Evolutionary conservation across 1,140 invertebrate genomes (phyloP).

Genomic region (Pseudobourletiella spinata): DNA sequence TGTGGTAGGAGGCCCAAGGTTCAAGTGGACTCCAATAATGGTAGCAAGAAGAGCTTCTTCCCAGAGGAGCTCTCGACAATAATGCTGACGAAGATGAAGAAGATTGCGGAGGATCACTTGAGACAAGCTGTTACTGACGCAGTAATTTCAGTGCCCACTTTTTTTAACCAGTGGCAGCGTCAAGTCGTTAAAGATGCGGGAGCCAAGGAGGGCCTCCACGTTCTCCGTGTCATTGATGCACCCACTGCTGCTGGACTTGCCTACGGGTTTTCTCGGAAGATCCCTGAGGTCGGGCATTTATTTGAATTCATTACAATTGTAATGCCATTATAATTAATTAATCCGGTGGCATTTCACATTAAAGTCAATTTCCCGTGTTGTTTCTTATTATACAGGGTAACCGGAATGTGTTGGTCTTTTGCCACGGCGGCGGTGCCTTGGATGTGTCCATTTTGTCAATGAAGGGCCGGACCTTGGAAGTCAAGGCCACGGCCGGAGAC

Average conservation of each 20-base stretch:
- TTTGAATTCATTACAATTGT: no score
- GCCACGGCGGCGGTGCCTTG: constrained; percentile 94
- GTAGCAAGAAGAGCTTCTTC: constrained; percentile 49
- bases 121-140: constrained; percentile 81
- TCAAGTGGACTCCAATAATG: constrained; percentile 79
- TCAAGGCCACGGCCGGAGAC: constrained; percentile 54
- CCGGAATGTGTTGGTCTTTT: constrained; percentile 81
- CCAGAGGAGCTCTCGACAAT: constrained; percentile 52
- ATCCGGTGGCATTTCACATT: no score
- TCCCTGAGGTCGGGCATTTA: constrained; percentile 44
- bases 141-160: constrained; percentile 84
- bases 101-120: constrained; percentile 85
- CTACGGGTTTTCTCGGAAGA: constrained; percentile 98
- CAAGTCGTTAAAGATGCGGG: constrained; percentile 87
- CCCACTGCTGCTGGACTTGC: constrained; percentile 98
- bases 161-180: constrained; percentile 85
- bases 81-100: constrained; percentile 70
- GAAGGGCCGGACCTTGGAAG: constrained; percentile 58
- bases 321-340: no score
- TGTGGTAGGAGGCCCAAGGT: constrained; percentile 73
- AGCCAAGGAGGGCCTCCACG: constrained; percentile 73
- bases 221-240: constrained; percentile 86
- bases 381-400: constrained; percentile 46
- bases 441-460: constrained; percentile 66
- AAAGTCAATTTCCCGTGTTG: constrained; percentile 11